Conservation (phyloP, 2,797 vertebrate genomes). For the Sparus aurata region DNA sequence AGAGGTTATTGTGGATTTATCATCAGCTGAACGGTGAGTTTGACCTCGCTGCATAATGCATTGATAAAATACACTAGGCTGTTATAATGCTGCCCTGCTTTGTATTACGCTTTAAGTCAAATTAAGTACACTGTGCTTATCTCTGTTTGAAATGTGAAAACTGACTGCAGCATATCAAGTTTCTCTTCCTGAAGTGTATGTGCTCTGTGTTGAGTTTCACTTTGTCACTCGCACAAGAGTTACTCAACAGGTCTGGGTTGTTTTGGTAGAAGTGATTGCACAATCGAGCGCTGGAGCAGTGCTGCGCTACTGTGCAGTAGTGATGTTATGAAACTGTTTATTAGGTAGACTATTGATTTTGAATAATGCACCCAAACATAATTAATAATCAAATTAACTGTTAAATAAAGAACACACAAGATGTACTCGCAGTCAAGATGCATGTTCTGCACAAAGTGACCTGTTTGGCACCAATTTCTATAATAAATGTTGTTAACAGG, state of each 20-base stretch:
- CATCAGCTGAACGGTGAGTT: constrained; percentile 72
- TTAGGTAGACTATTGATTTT: neutral
- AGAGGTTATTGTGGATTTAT: constrained; percentile 51
- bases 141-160: constrained; percentile 33
- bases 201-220: constrained; percentile 37
- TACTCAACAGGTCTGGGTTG: constrained; percentile 77
- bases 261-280: constrained; percentile 74
- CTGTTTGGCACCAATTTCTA: constrained; percentile 18
- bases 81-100: constrained; percentile 8
- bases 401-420: neutral
- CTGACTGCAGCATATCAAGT: constrained; percentile 31
- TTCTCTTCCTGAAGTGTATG: constrained; percentile 37
- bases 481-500: constrained; percentile 14
- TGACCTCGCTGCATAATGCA: constrained; percentile 34
- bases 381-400: neutral
- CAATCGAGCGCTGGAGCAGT: constrained; percentile 55
- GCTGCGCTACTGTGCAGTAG: constrained; percentile 46
- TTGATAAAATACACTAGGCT: constrained; percentile 9
- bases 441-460: constrained; percentile 3
- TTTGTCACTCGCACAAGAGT: constrained; percentile 59
- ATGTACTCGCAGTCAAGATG: neutral
- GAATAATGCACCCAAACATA: neutral
- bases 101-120: constrained; percentile 24
- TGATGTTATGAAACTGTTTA: constrained; percentile 40
- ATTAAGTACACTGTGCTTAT: neutral